Evolutionary conservation across 2,113 vertebrate genomes (phyloP).

Genomic region (Sylvicapra grimmia): DNA sequence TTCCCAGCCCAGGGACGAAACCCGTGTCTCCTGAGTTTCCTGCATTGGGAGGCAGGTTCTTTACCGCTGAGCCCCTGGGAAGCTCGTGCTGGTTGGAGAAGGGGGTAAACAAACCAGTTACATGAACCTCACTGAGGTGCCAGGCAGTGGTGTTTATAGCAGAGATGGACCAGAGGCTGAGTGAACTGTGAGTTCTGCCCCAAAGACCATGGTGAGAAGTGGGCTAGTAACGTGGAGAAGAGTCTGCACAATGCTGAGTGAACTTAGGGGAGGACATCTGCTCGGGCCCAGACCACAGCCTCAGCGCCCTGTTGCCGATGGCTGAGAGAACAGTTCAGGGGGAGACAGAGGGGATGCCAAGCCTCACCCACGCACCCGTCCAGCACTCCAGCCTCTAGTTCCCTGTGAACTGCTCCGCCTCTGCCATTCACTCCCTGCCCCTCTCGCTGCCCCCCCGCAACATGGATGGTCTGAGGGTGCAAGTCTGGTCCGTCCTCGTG

Average conservation of each 20-base stretch:
- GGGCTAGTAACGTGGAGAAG: background rate
- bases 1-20: background rate
- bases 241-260: fast-evolving
- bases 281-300: background rate
- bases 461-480: background rate
- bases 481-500: fast-evolving
- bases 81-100: background rate
- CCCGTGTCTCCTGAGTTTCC: background rate
- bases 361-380: background rate
- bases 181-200: no score
- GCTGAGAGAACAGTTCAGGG: background rate
- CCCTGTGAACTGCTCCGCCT: background rate
- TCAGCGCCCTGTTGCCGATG: fast-evolving
- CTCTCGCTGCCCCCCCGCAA: background rate
- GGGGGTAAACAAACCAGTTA: background rate
- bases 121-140: background rate
- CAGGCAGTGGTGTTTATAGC: background rate
- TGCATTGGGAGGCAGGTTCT: background rate
- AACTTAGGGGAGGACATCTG: background rate
- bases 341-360: background rate
- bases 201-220: background rate
- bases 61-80: background rate
- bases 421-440: background rate
- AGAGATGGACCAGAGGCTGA: background rate
- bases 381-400: background rate